Evolutionary conservation across 2,888 invertebrate genomes (phyloP).

Genomic region (Polydrusus cervinus): DNA sequence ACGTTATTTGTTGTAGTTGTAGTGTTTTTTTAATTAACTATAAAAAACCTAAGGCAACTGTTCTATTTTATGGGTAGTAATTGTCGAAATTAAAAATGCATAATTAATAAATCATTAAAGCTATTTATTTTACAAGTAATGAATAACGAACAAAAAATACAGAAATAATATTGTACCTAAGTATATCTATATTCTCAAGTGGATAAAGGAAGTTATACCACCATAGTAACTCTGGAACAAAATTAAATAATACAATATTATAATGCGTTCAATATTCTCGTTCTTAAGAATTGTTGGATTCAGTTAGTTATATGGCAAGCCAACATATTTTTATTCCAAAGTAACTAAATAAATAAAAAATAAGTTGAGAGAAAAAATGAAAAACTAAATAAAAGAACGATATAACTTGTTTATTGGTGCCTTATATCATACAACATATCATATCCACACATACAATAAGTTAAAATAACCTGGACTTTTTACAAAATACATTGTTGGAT

Average conservation of each 20-base stretch:
- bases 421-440: constrained; percentile 71
- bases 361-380: constrained; percentile 16
- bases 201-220: background rate
- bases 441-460: constrained; percentile 69
- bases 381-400: constrained; percentile 69
- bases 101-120: constrained; percentile 9
- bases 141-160: constrained; percentile 12
- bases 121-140: constrained; percentile 15
- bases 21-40: too few relatives aligned
- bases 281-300: too few relatives aligned
- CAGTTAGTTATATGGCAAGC: background rate
- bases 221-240: background rate
- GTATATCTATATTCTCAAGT: constrained; percentile 8
- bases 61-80: background rate
- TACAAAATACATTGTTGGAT: constrained; percentile 57
- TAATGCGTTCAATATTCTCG: too few relatives aligned
- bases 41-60: background rate
- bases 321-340: background rate
- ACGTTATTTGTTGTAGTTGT: too few relatives aligned
- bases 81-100: background rate
- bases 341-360: background rate
- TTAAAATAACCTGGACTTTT: constrained; percentile 58
- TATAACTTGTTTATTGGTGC: constrained; percentile 76
- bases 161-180: constrained; percentile 4
- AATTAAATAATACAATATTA: background rate